Percentiles rank a stretch among this genome's conserved stretches.
phyloP scores from a whole-genome alignment of 2,113 vertebrate species.

The Capra hircus region DNA sequence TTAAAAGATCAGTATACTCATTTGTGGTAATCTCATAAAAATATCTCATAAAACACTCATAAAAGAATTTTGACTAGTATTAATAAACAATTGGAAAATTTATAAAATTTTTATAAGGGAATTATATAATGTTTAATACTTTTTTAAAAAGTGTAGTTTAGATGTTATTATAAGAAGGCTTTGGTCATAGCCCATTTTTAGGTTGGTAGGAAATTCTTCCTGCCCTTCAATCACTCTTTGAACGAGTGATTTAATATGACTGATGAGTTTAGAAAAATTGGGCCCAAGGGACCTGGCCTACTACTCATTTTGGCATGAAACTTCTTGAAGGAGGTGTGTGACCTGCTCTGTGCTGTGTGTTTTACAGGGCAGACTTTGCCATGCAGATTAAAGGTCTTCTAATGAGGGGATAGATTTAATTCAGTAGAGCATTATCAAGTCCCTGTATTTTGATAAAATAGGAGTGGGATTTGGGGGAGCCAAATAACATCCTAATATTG shows the following conservation, averaged over 20 bases:
- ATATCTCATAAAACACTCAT: not conserved
- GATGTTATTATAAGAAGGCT: not conserved
- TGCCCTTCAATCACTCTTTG: not conserved
- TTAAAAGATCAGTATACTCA: not conserved
- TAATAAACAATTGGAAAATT: not conserved
- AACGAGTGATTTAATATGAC: not conserved
- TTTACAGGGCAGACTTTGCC: not conserved
- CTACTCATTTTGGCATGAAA: not conserved
- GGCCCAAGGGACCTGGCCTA: not conserved
- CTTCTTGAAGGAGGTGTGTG: not conserved
- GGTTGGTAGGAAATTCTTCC: not conserved
- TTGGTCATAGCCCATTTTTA: not conserved
- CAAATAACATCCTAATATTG: not conserved
- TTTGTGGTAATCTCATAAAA: not conserved
- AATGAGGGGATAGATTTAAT: not conserved
- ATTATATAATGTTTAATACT: not conserved
- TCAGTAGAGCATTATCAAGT: not conserved
- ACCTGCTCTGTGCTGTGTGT: not conserved
- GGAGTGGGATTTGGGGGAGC: not conserved
- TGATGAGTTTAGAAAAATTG: not conserved
- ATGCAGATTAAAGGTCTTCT: not conserved
- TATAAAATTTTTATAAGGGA: not conserved
- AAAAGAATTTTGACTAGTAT: not conserved
- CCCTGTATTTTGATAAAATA: not conserved
- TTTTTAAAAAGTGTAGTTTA: not conserved